Evolutionary conservation across 2,113 vertebrate species (phyloP), one percentile per base, ranked within the genome.

Genomic region (Vimba vimba): DNA sequence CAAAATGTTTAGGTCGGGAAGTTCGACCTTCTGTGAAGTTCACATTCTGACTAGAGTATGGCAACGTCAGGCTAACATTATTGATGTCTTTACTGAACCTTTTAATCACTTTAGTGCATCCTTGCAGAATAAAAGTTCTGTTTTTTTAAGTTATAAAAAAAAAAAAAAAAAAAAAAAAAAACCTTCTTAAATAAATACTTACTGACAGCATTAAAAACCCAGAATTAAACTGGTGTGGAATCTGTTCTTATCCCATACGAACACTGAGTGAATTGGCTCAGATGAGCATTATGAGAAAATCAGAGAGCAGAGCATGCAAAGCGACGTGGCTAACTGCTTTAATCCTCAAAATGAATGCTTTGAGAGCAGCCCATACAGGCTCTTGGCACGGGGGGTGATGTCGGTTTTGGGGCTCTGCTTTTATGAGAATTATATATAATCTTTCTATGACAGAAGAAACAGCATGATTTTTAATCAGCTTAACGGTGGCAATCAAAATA

Each of bases 291-390:
- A 36, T 68, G 45, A 27, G 30, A 21, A 39, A 57, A 76, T 73
- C 52, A 47, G 77, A 76, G 57, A 52, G 27, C 64, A 27, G 60
- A 47, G 71, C 76, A 33, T 33, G 33, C 33, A 43, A 36, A 73
- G 59, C 8, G 59, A 79, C 25, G 69, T 25, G 47, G 36, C 75
- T 75, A 62, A 81, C 64, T 47, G 68, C 13, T 25, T 36, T 85
- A 88, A 88, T 82, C 62, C 87, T 71, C 10, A 21, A 77, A 71
- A 45, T 64, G 73, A 77, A 88, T 62, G 73, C 80, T 76, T 36
- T 82, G 43, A 78, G 71, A 39, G 71, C 23, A 10, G 75, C 66
- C 75, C 52, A 75, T 79, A 30, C 43, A 27, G 27, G 79, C 62
- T 50, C 10, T 27, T n/a, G 68, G 68, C 47, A 71, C 30, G 13